Conservation (phyloP, 92 coral and sea anemone genomes). For the Anthopleura xanthogrammica region DNA sequence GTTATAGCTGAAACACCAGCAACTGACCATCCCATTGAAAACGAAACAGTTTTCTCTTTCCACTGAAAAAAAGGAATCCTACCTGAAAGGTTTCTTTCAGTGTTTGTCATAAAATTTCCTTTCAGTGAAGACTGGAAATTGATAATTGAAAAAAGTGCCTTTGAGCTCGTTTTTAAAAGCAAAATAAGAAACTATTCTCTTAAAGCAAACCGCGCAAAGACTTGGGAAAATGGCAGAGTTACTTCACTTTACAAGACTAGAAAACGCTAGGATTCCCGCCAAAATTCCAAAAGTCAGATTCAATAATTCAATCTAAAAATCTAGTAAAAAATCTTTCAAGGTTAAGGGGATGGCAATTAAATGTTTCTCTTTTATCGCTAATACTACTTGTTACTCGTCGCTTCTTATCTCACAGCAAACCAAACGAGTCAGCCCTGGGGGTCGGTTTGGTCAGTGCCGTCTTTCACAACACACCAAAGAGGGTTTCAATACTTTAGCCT, state of each 20-base stretch:
- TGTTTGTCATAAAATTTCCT: not conserved
- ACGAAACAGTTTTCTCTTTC: not conserved
- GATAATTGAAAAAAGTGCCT: not conserved
- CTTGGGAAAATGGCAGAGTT: not conserved
- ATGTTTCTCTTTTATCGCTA: conserved; percentile 10
- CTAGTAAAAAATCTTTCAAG: conserved; percentile 3
- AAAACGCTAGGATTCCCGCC: not conserved
- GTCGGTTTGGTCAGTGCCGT: conserved; percentile 5
- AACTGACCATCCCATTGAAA: not conserved
- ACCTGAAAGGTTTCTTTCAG: not conserved
- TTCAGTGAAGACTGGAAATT: not conserved
- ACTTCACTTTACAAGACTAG: not conserved
- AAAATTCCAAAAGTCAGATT: not conserved
- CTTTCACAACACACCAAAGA: not conserved
- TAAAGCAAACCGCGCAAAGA: not conserved
- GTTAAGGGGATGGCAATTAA: conserved; percentile 3
- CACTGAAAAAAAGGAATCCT: not conserved
- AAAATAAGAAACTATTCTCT: not conserved
- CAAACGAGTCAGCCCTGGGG: conserved; percentile 1
- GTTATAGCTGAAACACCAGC: not conserved
- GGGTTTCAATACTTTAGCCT: not conserved
- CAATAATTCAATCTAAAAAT: not conserved
- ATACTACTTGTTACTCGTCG: conserved; percentile 6
- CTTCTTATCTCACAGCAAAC: conserved; percentile 5
- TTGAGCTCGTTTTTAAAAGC: not conserved